A percentile compares a stretch with the other conserved stretches of the same genome.
Evolutionary conservation across 2,113 vertebrate species (phyloP).

Genomic region (Acanthisitta chloris): DNA sequence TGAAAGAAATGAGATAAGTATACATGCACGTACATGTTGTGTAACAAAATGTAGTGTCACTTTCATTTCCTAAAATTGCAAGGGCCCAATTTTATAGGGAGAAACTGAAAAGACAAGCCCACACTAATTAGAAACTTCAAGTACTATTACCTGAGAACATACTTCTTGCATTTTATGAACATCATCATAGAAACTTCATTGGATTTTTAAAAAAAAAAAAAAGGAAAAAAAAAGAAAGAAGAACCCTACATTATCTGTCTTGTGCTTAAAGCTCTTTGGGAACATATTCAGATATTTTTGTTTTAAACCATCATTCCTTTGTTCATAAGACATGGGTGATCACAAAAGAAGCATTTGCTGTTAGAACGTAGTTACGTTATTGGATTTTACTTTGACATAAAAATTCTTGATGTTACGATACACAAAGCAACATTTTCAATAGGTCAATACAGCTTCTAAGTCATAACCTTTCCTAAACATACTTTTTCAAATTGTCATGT

Average conservation of each 20-base stretch:
- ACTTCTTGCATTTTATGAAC: not conserved
- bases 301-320: not conserved
- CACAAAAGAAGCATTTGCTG: not conserved
- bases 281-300: not conserved
- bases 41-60: not conserved
- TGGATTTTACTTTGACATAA: constrained; percentile 22
- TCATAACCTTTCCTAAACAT: not conserved
- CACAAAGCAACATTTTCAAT: not conserved
- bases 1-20: not conserved
- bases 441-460: not conserved
- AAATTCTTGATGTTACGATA: not conserved
- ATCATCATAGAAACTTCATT: not conserved
- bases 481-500: not conserved
- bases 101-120: not conserved
- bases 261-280: not conserved
- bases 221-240: no score
- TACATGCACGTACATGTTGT: accelerated
- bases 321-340: not conserved
- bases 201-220: not conserved
- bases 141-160: not conserved
- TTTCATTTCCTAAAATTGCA: not conserved
- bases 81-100: not conserved
- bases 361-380: not conserved
- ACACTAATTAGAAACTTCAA: not conserved
- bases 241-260: not conserved